phyloP scores from a whole-genome alignment of 2,797 vertebrate species.

The Arremon brunneinucha region DNA sequence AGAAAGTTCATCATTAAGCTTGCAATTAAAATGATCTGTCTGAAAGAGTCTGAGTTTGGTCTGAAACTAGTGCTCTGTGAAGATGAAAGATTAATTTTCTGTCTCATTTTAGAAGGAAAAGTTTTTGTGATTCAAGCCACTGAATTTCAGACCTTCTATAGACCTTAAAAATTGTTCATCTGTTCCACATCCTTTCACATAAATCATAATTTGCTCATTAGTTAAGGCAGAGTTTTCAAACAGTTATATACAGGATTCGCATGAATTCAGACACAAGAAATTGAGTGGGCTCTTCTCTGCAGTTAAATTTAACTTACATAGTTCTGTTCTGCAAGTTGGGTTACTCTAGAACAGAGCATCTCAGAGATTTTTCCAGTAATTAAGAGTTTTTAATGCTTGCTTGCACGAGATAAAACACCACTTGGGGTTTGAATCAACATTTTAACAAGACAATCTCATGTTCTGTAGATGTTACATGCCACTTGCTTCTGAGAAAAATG shows the following conservation, averaged over 20 bases:
- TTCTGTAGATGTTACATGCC: not conserved
- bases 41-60: not conserved
- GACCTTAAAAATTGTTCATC: not conserved
- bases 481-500: not conserved
- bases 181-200: not conserved
- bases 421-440: not conserved
- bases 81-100: not conserved
- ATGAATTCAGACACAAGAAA: not conserved
- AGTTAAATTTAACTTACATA: not conserved
- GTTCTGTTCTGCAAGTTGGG: not conserved
- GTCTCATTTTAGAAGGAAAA: not conserved
- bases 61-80: not conserved
- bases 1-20: not conserved
- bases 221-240: not conserved
- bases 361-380: not conserved
- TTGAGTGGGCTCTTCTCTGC: not conserved
- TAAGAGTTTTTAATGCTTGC: not conserved
- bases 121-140: not conserved
- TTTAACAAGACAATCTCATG: not conserved
- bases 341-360: not conserved
- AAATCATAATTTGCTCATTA: conserved; percentile 3
- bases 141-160: not conserved
- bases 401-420: not conserved
- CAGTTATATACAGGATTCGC: not conserved
- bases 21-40: not conserved